phyloP scores from a whole-genome alignment of 2,888 invertebrate species.

The Crossocerus cetratus region DNA sequence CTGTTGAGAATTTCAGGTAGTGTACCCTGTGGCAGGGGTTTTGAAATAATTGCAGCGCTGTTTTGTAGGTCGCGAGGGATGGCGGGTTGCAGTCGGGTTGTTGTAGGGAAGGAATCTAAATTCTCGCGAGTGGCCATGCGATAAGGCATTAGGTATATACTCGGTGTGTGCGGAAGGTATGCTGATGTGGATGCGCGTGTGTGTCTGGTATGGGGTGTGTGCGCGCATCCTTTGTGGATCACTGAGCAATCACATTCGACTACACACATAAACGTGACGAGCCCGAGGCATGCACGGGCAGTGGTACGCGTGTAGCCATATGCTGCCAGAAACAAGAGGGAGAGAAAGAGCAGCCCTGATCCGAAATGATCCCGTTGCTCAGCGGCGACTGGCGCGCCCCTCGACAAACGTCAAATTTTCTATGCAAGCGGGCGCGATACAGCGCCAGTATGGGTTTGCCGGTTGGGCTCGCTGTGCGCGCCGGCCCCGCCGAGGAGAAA shows the following conservation, averaged over 20 bases:
- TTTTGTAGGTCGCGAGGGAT: no score
- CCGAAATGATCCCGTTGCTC: constrained; percentile 34
- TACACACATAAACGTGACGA: constrained; percentile 11
- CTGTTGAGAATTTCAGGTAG: no score
- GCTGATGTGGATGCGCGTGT: not conserved
- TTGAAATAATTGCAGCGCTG: no score
- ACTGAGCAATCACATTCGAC: constrained; percentile 31
- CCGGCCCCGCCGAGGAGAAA: not conserved
- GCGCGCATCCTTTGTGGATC: constrained; percentile 13
- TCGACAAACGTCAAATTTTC: constrained; percentile 30
- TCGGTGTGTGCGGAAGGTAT: no score
- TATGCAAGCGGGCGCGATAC: constrained; percentile 45
- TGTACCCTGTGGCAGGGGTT: no score
- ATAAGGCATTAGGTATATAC: no score
- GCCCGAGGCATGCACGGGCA: constrained; percentile 4
- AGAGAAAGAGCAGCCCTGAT: constrained; percentile 19
- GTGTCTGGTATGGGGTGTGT: not conserved
- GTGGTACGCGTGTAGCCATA: no score
- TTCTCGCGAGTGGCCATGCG: no score
- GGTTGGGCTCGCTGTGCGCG: no score
- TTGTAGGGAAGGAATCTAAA: no score
- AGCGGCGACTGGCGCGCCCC: constrained; percentile 14
- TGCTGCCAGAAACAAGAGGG: no score
- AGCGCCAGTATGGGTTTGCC: constrained; percentile 16
- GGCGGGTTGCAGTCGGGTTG: no score